Evolutionary conservation across 2,113 vertebrate species (phyloP).

Genomic region (Jacana jacana): DNA sequence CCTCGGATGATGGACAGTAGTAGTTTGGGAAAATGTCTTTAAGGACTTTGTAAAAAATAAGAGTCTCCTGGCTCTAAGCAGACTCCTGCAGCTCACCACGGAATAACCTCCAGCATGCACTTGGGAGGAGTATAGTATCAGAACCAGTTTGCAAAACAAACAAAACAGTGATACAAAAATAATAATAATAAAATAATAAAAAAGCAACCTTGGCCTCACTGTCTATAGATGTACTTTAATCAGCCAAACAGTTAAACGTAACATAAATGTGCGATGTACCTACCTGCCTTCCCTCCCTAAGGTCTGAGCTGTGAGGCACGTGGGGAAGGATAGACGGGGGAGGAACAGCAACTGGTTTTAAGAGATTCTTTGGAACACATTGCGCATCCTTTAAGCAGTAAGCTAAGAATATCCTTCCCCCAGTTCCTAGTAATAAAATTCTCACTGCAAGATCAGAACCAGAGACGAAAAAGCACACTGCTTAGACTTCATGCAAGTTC

Average conservation of each 20-base stretch:
- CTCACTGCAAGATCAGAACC: background rate
- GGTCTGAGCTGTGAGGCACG: background rate
- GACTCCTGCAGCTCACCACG: background rate
- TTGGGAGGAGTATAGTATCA: background rate
- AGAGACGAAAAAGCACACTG: background rate
- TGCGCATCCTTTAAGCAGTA: background rate
- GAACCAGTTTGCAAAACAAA: background rate
- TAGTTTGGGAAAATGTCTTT: background rate
- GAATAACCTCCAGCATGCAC: background rate
- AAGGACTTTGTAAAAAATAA: background rate
- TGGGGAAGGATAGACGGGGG: background rate
- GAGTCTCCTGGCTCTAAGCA: background rate
- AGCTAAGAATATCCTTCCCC: background rate
- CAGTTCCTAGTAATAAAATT: background rate
- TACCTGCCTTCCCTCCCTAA: background rate
- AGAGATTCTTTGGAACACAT: background rate
- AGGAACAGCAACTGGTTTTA: background rate
- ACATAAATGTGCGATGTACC: background rate
- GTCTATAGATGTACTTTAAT: background rate
- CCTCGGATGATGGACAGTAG: fast-evolving
- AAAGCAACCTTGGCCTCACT: background rate
- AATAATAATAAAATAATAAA: background rate
- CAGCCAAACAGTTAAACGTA: background rate
- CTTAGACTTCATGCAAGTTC: background rate
- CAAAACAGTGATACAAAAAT: background rate